These are phyloP conservation scores for Pygmarrhopalites habei DNA, from an alignment of 1,140 invertebrate genomes.

Conservation along the genomic window DNA sequence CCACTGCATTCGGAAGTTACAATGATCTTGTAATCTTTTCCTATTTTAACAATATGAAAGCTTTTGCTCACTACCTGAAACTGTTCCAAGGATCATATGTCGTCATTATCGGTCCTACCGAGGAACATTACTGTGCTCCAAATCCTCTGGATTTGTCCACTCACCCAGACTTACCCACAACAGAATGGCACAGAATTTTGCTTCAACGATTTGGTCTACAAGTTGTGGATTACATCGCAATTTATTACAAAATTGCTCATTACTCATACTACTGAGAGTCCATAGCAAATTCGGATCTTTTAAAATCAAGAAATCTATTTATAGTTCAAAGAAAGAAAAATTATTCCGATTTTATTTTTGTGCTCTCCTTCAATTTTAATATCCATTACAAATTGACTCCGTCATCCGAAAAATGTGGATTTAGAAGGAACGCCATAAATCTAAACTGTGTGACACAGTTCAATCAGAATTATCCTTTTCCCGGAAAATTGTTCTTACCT, in stretches of 20 bases:
- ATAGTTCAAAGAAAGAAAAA: too few relatives aligned
- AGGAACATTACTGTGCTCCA: constrained; percentile 26
- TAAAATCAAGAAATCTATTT: too few relatives aligned
- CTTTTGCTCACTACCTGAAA: constrained; percentile 59
- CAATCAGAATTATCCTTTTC: too few relatives aligned
- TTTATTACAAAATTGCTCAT: constrained; percentile 27
- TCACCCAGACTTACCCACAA: constrained; percentile 22
- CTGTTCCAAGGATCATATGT: constrained; percentile 54
- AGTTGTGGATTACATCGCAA: constrained; percentile 26
- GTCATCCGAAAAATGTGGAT: too few relatives aligned
- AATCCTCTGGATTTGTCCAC: constrained; percentile 23
- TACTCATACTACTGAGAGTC: too few relatives aligned
- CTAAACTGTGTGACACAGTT: too few relatives aligned
- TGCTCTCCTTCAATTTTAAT: too few relatives aligned
- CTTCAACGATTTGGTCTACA: constrained; percentile 25
- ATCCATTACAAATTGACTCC: too few relatives aligned
- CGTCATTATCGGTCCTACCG: constrained; percentile 55
- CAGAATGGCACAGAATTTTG: constrained; percentile 23
- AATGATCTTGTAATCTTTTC: constrained; percentile 53
- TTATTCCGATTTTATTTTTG: too few relatives aligned
- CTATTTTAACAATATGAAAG: constrained; percentile 62
- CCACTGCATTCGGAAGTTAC: constrained; percentile 24
- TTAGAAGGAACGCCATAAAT: too few relatives aligned
- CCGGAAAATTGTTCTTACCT: too few relatives aligned
- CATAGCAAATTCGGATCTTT: too few relatives aligned